phyloP scores from a whole-genome alignment of 2,888 invertebrate species.

The Therioaphis trifolii region DNA sequence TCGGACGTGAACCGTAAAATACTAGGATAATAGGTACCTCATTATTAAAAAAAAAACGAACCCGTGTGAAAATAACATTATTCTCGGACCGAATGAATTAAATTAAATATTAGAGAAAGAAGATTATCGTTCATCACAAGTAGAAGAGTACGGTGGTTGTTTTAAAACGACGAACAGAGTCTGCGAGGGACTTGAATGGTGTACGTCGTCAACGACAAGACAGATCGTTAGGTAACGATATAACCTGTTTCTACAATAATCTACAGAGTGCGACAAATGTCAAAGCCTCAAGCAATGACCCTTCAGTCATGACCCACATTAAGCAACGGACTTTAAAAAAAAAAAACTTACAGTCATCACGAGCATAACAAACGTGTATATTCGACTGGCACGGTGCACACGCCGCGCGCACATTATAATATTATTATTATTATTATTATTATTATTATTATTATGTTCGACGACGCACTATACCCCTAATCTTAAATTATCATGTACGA shows the following conservation, averaged over 20 bases:
- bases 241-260: slow-evolving; percentile 33
- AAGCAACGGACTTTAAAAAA: slow-evolving; percentile 21
- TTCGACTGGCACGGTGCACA: slow-evolving; percentile 25
- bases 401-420: neutral
- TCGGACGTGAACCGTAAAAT: neutral
- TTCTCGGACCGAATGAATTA: slow-evolving; percentile 2
- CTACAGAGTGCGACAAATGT: slow-evolving; percentile 36
- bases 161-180: slow-evolving; percentile 26
- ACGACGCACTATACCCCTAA: slow-evolving; percentile 8
- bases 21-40: neutral
- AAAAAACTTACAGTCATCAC: slow-evolving; percentile 35
- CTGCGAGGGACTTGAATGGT: slow-evolving; percentile 44
- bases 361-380: slow-evolving; percentile 30
- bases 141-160: slow-evolving; percentile 19
- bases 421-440: no score
- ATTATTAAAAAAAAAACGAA: slow-evolving; percentile 16
- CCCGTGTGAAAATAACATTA: slow-evolving; percentile 48
- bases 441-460: slow-evolving; percentile 2
- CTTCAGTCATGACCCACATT: slow-evolving; percentile 48
- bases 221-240: slow-evolving; percentile 42
- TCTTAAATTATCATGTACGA: slow-evolving; percentile 32
- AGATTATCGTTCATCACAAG: slow-evolving; percentile 28
- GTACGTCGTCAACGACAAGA: slow-evolving; percentile 23
- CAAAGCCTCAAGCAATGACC: slow-evolving; percentile 45
- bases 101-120: slow-evolving; percentile 25